These are phyloP conservation scores for Tetragonisca angustula DNA, from an alignment of 2,888 invertebrate genomes.

Conservation along the genomic window DNA sequence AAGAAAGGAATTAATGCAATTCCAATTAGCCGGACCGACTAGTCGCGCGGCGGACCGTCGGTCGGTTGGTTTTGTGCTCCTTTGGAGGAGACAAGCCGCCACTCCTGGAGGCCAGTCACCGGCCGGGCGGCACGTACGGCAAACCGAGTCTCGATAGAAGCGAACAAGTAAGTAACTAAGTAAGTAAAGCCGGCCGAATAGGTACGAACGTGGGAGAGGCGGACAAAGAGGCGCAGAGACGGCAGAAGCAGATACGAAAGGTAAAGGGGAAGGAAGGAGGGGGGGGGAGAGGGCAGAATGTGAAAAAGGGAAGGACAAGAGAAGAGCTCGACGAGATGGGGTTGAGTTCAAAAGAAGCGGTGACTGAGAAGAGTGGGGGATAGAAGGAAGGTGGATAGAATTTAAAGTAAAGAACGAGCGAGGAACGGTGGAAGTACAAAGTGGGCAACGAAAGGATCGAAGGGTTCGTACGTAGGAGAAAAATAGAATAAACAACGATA, in stretches of 20 bases:
- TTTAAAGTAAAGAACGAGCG: constrained; percentile 44
- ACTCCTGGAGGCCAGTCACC: constrained; percentile 57
- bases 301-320: constrained; percentile 33
- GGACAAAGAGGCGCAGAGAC: constrained; percentile 43
- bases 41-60: constrained; percentile 55
- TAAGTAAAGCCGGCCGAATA: constrained; percentile 66
- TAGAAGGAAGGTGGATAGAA: constrained; percentile 35
- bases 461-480: constrained; percentile 5
- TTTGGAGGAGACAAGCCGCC: constrained; percentile 69
- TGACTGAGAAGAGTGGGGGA: background rate
- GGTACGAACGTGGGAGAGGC: constrained; percentile 58
- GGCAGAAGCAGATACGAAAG: constrained; percentile 1
- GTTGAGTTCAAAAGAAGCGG: constrained; percentile 49
- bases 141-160: constrained; percentile 58
- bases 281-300: background rate
- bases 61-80: constrained; percentile 67
- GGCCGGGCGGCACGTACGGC: constrained; percentile 54
- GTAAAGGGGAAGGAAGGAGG: background rate
- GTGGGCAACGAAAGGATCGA: constrained; percentile 26
- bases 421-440: constrained; percentile 5
- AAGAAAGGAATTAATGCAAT: constrained; percentile 76
- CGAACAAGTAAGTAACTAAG: constrained; percentile 67
- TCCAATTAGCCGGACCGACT: constrained; percentile 72
- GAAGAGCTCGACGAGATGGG: constrained; percentile 27
- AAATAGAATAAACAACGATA: constrained; percentile 25